Base-by-base conservation (phyloP, 2,797 vertebrate genomes). In the Austrolebias charrua region DNA sequence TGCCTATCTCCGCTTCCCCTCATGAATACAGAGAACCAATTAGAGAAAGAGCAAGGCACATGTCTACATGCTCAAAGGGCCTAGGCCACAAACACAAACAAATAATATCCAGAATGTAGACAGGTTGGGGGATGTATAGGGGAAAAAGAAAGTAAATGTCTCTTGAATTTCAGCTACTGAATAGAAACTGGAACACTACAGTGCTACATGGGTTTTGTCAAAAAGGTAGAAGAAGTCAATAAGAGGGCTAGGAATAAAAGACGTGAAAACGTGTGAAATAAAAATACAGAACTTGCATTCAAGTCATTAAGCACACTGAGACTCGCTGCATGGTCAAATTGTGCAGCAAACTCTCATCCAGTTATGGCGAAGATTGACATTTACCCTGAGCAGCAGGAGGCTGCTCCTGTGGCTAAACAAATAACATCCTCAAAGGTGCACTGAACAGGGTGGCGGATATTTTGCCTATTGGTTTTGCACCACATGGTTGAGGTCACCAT, bases 11-110 rank as follows among this genome's bases (percentile, higher is more conserved):
- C 59, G 59, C 63, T 81, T 82, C 78, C 81, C 79, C 81, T 69
- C 78, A 80, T 84, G 87, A 89, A 90, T 87, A 88, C 67, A 76
- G 77, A 78, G 79, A 84, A 85, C 88, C 89, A 91, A 92, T 92
- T 91, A 92, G 71, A 78, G 71, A 71, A 66, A 79, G 80, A 84
- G 70, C 75, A 53, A 65, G 69, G 78, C 76, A 82, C 79, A 84
- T 76, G 85, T 89, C 83, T 78, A 81, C 87, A 80, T 61, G 73
- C 67, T 73, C 44, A 1, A 54, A 80, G 71, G 79, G 68, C 61
- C 63, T 58, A 55, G 67, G 66, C 77, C 75, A 74, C 74, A 80
- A 81, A 88, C 71, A 70, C 38, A 79, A 80, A 79, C 69, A 79
- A 67, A 68, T 72, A 78, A 64, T 56, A 75, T 38, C 67, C n/a